Evolutionary conservation across 2,797 vertebrate species (phyloP).

Genomic region (Cyclopterus lumpus): DNA sequence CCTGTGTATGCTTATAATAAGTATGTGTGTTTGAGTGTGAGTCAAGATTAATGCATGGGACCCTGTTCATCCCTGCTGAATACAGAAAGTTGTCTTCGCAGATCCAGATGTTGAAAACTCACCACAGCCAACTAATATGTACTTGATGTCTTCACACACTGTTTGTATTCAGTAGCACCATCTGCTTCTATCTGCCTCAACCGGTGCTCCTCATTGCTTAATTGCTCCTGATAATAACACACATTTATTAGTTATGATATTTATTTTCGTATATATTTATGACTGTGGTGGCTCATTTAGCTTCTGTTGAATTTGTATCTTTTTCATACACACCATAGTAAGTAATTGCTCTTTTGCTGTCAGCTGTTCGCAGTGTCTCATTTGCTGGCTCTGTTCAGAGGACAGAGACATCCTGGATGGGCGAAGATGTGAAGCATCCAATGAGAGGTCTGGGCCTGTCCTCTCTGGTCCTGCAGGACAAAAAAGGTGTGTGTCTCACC

Average conservation of each 20-base stretch:
- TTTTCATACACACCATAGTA: neutral
- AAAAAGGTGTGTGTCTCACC: slow-evolving; percentile 75
- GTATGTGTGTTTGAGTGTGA: slow-evolving; percentile 14
- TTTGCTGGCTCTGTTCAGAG: slow-evolving; percentile 77
- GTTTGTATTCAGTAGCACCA: slow-evolving; percentile 47
- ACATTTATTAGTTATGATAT: slow-evolving; percentile 45
- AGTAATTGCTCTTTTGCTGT: slow-evolving; percentile 47
- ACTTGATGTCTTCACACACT: slow-evolving; percentile 47
- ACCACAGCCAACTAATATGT: slow-evolving; percentile 32
- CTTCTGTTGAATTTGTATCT: slow-evolving; percentile 23
- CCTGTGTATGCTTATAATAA: slow-evolving; percentile 19
- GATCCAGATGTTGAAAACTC: slow-evolving; percentile 58
- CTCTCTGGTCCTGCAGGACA: slow-evolving; percentile 81
- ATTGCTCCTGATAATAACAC: slow-evolving; percentile 51
- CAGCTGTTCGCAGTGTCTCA: slow-evolving; percentile 84
- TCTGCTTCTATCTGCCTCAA: slow-evolving; percentile 64
- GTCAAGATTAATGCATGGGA: slow-evolving; percentile 58
- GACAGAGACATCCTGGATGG: slow-evolving; percentile 81
- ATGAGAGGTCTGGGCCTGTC: slow-evolving; percentile 76
- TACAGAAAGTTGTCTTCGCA: slow-evolving; percentile 41
- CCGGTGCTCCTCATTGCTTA: slow-evolving; percentile 64
- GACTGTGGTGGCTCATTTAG: slow-evolving; percentile 35
- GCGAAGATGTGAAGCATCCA: slow-evolving; percentile 74
- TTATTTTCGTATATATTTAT: slow-evolving; percentile 3
- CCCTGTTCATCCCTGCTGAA: slow-evolving; percentile 35